Evolutionary conservation across 2,113 vertebrate species (phyloP).

Genomic region (Pelmatolapia mariae): DNA sequence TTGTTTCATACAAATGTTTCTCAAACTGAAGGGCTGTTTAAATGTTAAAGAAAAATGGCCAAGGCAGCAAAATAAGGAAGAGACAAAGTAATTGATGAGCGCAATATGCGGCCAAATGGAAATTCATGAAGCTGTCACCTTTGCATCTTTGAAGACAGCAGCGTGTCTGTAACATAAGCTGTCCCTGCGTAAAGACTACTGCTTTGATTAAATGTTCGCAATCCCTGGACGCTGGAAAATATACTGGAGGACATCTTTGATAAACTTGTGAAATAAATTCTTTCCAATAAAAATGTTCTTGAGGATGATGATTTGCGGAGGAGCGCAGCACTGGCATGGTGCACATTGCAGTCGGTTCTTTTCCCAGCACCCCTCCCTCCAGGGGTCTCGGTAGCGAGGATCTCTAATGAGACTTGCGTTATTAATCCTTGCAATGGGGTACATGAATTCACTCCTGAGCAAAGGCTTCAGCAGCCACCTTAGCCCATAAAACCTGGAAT

Average conservation of each 20-base stretch:
- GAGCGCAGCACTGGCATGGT: slow-evolving; percentile 32
- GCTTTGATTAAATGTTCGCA: slow-evolving; percentile 54
- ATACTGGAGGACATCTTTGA: slow-evolving; percentile 64
- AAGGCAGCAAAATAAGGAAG: slow-evolving; percentile 22
- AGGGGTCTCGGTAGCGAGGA: slow-evolving; percentile 60
- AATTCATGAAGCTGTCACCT: slow-evolving; percentile 66
- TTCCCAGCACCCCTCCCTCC: slow-evolving; percentile 67
- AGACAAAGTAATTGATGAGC: slow-evolving; percentile 49
- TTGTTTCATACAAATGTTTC: background rate
- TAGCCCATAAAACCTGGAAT: slow-evolving; percentile 70
- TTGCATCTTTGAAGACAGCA: slow-evolving; percentile 66
- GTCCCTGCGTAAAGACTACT: slow-evolving; percentile 3
- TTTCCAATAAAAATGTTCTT: slow-evolving; percentile 69
- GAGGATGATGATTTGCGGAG: slow-evolving; percentile 67
- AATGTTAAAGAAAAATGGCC: slow-evolving; percentile 15
- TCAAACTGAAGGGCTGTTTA: background rate
- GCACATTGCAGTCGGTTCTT: slow-evolving; percentile 47
- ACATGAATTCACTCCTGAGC: slow-evolving; percentile 65
- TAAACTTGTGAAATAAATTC: slow-evolving; percentile 68
- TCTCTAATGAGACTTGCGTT: slow-evolving; percentile 72
- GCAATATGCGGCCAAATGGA: slow-evolving; percentile 53
- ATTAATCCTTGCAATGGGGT: slow-evolving; percentile 73
- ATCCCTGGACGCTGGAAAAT: slow-evolving; percentile 51
- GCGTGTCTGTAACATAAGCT: slow-evolving; percentile 65
- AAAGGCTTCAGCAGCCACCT: slow-evolving; percentile 65